Conservation (phyloP, 2,113 vertebrate species). For the Odontophorus gujanensis region DNA sequence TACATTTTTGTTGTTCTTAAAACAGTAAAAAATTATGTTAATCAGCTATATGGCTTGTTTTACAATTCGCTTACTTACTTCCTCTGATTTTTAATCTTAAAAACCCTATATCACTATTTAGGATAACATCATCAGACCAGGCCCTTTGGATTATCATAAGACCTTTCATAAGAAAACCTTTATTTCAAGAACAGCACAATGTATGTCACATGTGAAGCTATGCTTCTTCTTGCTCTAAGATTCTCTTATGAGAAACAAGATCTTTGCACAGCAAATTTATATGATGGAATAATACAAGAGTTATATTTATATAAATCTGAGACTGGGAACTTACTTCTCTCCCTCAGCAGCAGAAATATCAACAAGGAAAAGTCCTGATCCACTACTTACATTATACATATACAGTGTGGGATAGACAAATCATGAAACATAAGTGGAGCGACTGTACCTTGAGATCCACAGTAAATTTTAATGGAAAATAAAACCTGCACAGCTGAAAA, state of each 20-base stretch:
- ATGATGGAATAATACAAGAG: background rate
- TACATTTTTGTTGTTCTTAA: background rate
- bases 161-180: background rate
- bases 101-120: background rate
- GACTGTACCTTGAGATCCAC: background rate
- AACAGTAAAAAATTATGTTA: background rate
- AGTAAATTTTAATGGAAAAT: background rate
- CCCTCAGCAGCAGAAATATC: background rate
- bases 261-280: background rate
- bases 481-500: background rate
- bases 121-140: background rate
- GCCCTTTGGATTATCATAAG: background rate
- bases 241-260: background rate
- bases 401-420: background rate
- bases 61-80: background rate
- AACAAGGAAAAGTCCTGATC: background rate
- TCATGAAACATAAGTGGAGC: background rate
- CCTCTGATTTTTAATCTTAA: background rate
- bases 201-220: background rate
- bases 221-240: background rate
- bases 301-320: background rate
- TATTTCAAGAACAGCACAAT: background rate
- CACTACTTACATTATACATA: background rate
- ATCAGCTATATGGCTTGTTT: background rate
- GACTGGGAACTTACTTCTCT: background rate